Evolutionary conservation across 2,797 vertebrate genomes (phyloP), one percentile per base, ranked within the genome.

Genomic region (Erpetoichthys calabaricus): DNA sequence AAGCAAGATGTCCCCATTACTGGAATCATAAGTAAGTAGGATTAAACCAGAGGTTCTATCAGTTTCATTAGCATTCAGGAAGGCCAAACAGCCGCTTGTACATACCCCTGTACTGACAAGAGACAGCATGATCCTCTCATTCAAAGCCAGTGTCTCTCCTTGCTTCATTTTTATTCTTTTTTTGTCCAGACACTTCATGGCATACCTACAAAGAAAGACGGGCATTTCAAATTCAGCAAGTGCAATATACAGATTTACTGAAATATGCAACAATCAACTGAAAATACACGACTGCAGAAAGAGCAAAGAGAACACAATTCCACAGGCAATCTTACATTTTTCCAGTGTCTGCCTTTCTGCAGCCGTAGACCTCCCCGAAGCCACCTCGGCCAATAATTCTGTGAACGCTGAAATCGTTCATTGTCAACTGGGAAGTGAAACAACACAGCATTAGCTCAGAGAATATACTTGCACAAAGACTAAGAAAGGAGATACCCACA

Each of bases 121-220:
- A 1, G 95, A 97, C 76, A 98, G 77, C 95, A 98, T 99, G 73
- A 98, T 97, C 68, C 95, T 86, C 73, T 99, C 95, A 4, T 98
- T 99, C 69, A 98, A 85, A 44, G 95, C 94, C 61, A 97, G 73
- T 0, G 95, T 98, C 75, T 99, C 95, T 4, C 95, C 95, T 78
- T 99, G 95, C 71, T 99, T 99, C 95, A 97, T 97, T 77, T 99
- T 99, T 75, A 99, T 94, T 73, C 95, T 85, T 76, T 99, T 99
- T 80, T 99, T 99, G 76, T 99, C 95, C 78, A 99, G 71, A 85
- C 95, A 99, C 71, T 99, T 99, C 95, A 99, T 99, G 63, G 95
- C 95, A 61, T 98, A 98, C 95, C 94, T 98, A 68, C 52, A 63
- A 68, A 63, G 63, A 66, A 44, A 3, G 49, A 60, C 4, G 44